Base-by-base conservation (phyloP, 2,888 invertebrate species). In the Ganaspis brasiliensis region DNA sequence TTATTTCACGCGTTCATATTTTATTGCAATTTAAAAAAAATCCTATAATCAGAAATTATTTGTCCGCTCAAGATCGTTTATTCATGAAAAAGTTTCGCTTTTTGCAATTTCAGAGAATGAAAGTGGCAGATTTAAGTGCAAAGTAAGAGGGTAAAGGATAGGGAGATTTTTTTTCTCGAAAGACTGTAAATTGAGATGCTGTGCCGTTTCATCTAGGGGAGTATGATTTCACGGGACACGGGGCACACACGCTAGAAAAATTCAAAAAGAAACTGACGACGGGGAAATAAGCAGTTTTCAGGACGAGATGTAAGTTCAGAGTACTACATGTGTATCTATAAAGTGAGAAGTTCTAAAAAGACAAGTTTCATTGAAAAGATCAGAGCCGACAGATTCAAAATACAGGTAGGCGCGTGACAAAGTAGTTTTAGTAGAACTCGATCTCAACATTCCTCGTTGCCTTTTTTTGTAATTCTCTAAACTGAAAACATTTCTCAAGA, bases 321-420 rank as follows among this genome's bases (percentile, higher is more conserved):
- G n/a, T 26, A 57, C 63, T 26, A 57, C 63, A 63, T 14, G 21
- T 37, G 63, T 37, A 63, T 6, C 40, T 40, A n/a, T n/a, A 21
- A 63, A 63, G 63, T 21, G 19, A 40, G 19, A 63, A 63, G 14
- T 37, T 37, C 37, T 40, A 63, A 61, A 56, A 35, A 63, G 5
- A 63, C 63, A 37, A 40, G 6, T 63, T 63, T 37, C 21, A 63
- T 40, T 40, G 37, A 63, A 40, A 63, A 63, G 63, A 37, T 63
- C 37, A 63, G 63, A 21, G 19, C 12, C 12, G 61, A 61, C 16
- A 16, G 12, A 37, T 63, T 37, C 19, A 37, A 40, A 63, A 63
- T 14, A 37, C 63, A 63, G 63, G 63, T 63, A 63, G 63, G 40
- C 63, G 40, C 63, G 37, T 63, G 63, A 63, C 63, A 63, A 40